Conservation (phyloP, 2,888 invertebrate species). For the Cheilosia grossa region DNA sequence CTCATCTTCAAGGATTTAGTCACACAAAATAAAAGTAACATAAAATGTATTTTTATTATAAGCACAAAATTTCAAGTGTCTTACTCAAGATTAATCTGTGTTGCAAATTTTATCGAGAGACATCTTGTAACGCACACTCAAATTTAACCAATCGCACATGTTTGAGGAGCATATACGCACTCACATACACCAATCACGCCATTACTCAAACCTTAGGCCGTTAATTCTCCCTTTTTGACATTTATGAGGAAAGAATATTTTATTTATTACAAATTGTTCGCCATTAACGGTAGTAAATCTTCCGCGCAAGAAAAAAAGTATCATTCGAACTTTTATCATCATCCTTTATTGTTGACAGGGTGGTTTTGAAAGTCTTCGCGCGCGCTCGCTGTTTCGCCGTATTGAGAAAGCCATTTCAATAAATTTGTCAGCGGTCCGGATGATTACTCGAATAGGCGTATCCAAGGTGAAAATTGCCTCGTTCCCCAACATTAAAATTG, state of each 20-base stretch:
- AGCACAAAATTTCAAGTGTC: slow-evolving; percentile 22
- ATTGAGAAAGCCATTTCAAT: slow-evolving; percentile 74
- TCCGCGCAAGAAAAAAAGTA: slow-evolving; percentile 38
- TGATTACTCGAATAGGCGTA: slow-evolving; percentile 69
- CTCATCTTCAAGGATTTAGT: too few species aligned
- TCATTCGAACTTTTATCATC: slow-evolving; percentile 74
- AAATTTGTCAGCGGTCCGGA: slow-evolving; percentile 71
- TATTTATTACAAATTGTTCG: slow-evolving; percentile 75
- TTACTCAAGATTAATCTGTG: slow-evolving; percentile 23
- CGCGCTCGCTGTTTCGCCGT: slow-evolving; percentile 29
- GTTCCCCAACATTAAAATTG: slow-evolving; percentile 69
- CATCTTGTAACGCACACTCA: slow-evolving; percentile 1
- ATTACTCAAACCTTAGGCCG: slow-evolving; percentile 66
- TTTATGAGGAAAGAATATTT: slow-evolving; percentile 75
- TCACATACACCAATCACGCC: slow-evolving; percentile 55
- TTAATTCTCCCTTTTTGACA: slow-evolving; percentile 69
- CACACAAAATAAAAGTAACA: too few species aligned
- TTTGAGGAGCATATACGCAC: slow-evolving; percentile 15
- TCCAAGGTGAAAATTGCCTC: slow-evolving; percentile 74
- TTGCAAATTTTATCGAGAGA: slow-evolving; percentile 11
- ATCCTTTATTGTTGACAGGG: slow-evolving; percentile 71
- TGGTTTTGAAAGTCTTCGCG: slow-evolving; percentile 45
- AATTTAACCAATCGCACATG: slow-evolving; percentile 42
- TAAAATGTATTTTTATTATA: slow-evolving; percentile 3
- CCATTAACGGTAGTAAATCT: slow-evolving; percentile 74